Evolutionary conservation across 2,888 invertebrate species (phyloP), one percentile per base, ranked within the genome.

Genomic region (Parapristionchus giblindavisi): DNA sequence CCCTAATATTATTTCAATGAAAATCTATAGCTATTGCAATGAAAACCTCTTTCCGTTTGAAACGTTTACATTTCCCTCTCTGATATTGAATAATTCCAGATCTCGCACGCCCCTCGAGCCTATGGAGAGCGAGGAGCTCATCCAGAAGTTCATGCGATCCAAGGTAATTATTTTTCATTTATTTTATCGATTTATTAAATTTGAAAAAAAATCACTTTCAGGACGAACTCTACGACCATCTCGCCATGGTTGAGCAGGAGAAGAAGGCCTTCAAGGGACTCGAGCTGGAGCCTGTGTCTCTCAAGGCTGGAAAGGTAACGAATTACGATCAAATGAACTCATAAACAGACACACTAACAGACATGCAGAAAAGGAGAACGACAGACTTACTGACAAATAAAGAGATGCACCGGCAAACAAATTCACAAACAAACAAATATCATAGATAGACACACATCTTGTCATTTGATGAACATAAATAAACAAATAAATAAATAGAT

Each of bases 51-150:
- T 14, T 17, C 17, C 43, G 17, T 43, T 43, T 43, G 11, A 54
- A 54, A 24, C 54, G 54, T 54, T 14, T 14, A 14, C 6, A 54
- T 54, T 6, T n/a, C n/a, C 8, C 54, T 24, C 17, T 54, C 17
- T n/a, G 48, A 24, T 1, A 17, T 34, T 2, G 21, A 34, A 4
- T 36, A 43, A 14, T n/a, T 27, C 27, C 65, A 75, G 85, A 76
- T 79, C 81, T 1, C 83, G 82, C 48, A 78, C 83, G 14, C 87
- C 86, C 6, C 80, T 87, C 48, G 84, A 85, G 52, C 85, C 87
- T 24, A 63, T 88, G 61, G 88, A 88, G 72, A 82, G 84, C 36
- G 86, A 87, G 77, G 88, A 88, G 68, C 81, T 88, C 75, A 81
- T 85, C 43, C 80, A 81, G 71, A 88, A 88, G 79, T 88, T 88